Evolutionary conservation across 1,140 invertebrate genomes (phyloP).

Genomic region (Leptinotarsa texana): DNA sequence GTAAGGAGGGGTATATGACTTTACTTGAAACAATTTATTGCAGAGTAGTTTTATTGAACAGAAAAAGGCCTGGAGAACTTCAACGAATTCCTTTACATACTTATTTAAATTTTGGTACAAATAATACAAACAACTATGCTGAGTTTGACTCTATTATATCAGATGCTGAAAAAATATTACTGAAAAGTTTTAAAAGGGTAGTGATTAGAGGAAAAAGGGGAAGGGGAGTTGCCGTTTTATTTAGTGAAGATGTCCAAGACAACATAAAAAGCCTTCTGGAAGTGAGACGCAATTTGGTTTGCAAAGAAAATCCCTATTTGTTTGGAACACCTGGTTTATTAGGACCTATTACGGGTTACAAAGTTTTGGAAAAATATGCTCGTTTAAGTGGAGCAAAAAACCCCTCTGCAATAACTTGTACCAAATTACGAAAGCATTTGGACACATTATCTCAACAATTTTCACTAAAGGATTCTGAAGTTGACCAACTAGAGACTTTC

Average conservation of each 20-base stretch:
- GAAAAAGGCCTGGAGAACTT: slow-evolving; percentile 37
- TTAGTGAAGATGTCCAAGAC: slow-evolving; percentile 31
- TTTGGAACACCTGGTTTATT: slow-evolving; percentile 29
- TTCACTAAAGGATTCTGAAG: slow-evolving; percentile 45
- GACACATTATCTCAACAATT: slow-evolving; percentile 48
- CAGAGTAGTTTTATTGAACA: slow-evolving; percentile 41
- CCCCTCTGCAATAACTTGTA: slow-evolving; percentile 35
- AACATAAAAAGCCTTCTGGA: slow-evolving; percentile 27
- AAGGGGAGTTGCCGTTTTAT: slow-evolving; percentile 34
- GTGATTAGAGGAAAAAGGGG: slow-evolving; percentile 38
- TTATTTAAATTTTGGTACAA: slow-evolving; percentile 4
- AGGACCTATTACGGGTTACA: slow-evolving; percentile 22
- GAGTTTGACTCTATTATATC: slow-evolving; percentile 35
- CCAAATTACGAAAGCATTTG: slow-evolving; percentile 50
- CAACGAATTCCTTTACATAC: no score
- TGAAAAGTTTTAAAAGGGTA: slow-evolving; percentile 33
- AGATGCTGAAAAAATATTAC: slow-evolving; percentile 30
- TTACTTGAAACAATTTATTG: slow-evolving; percentile 45
- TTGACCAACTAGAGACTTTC: slow-evolving; percentile 49
- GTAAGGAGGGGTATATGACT: slow-evolving; percentile 34
- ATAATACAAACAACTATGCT: slow-evolving; percentile 15
- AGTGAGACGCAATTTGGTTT: slow-evolving; percentile 27
- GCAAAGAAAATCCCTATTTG: slow-evolving; percentile 33
- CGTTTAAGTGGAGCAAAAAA: slow-evolving; percentile 29
- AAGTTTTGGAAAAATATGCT: slow-evolving; percentile 25